Percentiles rank a stretch among this genome's conserved stretches.
Evolutionary conservation across 2,797 vertebrate genomes (phyloP).

Genomic region (Sebastes diaconus): DNA sequence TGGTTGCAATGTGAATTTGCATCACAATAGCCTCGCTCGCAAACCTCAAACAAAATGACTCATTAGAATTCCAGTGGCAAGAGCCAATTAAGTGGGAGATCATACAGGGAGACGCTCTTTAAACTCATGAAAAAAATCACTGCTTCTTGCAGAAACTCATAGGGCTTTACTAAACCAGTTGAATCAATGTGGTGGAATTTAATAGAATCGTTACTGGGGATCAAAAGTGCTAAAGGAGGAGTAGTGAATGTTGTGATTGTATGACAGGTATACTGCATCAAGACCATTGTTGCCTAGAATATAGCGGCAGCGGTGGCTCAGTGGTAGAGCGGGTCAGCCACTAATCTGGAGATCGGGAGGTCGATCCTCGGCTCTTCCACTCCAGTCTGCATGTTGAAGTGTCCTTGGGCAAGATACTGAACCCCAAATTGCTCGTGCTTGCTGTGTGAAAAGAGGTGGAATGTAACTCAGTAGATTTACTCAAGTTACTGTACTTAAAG

Average conservation of each 20-base stretch:
- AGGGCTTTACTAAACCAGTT: slow-evolving; percentile 26
- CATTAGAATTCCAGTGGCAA: slow-evolving; percentile 65
- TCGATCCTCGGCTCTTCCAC: too few relatives aligned
- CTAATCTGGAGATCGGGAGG: too few relatives aligned
- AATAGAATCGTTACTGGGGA: slow-evolving; percentile 9
- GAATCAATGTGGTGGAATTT: slow-evolving; percentile 34
- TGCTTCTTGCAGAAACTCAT: slow-evolving; percentile 43
- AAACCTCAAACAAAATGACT: slow-evolving; percentile 65
- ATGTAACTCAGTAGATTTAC: too few relatives aligned
- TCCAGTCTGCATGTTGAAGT: too few relatives aligned
- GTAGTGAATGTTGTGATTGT: not conserved
- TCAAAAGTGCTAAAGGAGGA: slow-evolving; percentile 3
- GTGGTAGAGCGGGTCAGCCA: not conserved
- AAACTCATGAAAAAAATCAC: slow-evolving; percentile 36
- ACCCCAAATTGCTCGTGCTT: too few relatives aligned
- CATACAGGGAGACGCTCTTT: slow-evolving; percentile 53
- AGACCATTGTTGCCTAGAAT: not conserved
- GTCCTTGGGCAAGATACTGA: too few relatives aligned
- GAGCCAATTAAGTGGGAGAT: slow-evolving; percentile 70
- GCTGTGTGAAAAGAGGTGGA: too few relatives aligned
- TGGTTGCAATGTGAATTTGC: slow-evolving; percentile 60
- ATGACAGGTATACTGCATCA: not conserved
- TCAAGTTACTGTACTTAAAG: too few relatives aligned
- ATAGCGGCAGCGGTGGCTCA: not conserved
- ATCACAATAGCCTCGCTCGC: slow-evolving; percentile 67